phyloP scores from a whole-genome alignment of 2,797 vertebrate genomes.

The Xenopus petersii region DNA sequence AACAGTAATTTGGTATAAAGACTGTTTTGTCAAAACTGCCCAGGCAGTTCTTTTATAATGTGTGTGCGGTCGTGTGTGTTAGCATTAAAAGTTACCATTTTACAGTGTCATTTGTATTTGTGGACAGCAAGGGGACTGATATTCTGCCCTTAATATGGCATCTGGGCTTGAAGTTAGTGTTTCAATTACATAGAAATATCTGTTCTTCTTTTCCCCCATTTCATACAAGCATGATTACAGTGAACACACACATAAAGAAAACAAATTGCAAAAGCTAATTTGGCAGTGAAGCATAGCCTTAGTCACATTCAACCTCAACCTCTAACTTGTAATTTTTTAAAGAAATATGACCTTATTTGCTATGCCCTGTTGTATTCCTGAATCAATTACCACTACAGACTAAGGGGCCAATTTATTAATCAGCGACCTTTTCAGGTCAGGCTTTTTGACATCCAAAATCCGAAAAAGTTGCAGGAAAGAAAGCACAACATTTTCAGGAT shows the following conservation, averaged over 20 bases:
- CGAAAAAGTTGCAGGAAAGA: too few relatives aligned
- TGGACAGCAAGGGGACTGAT: slow-evolving; percentile 38
- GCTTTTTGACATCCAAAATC: too few relatives aligned
- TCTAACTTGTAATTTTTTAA: slow-evolving; percentile 3
- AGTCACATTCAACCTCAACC: slow-evolving; percentile 10
- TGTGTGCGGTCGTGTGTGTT: slow-evolving; percentile 23
- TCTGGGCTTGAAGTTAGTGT: slow-evolving; percentile 46
- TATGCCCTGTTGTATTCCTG: too few relatives aligned
- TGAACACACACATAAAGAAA: slow-evolving; percentile 40
- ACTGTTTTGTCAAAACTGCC: slow-evolving; percentile 33
- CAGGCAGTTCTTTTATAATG: slow-evolving; percentile 30
- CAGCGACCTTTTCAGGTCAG: too few relatives aligned
- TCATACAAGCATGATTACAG: slow-evolving; percentile 30
- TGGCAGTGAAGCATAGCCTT: slow-evolving; percentile 12
- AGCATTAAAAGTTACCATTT: slow-evolving; percentile 43
- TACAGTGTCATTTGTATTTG: slow-evolving; percentile 43
- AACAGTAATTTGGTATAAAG: slow-evolving; percentile 26
- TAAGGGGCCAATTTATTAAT: too few relatives aligned
- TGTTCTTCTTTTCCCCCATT: slow-evolving; percentile 29
- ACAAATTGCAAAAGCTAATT: slow-evolving; percentile 34
- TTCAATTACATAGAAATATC: slow-evolving; percentile 49
- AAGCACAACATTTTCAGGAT: too few relatives aligned
- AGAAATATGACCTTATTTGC: not conserved
- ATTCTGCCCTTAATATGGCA: slow-evolving; percentile 35
- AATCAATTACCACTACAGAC: too few relatives aligned